These are phyloP conservation scores for Chrysolina americana DNA, from an alignment of 2,888 invertebrate species.

Conservation along the genomic window DNA sequence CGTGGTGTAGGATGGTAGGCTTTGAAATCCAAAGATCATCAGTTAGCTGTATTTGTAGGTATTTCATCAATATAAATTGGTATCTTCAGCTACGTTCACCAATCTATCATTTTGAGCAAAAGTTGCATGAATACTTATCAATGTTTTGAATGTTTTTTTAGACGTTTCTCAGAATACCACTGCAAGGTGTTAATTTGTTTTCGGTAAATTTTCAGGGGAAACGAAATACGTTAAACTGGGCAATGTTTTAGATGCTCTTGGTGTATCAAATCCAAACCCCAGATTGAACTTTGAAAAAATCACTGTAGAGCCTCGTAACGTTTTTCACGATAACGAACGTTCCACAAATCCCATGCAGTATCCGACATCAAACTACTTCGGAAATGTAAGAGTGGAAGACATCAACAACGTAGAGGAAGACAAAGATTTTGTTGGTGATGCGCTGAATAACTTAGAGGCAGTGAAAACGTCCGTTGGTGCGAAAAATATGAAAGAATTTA, in stretches of 20 bases:
- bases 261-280: conserved; percentile 62
- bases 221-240: conserved; percentile 60
- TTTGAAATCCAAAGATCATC: too few species aligned
- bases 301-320: conserved; percentile 1
- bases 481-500: conserved; percentile 53
- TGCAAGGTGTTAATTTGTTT: too few species aligned
- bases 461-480: conserved; percentile 49
- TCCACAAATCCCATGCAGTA: not conserved
- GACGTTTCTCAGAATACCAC: too few species aligned
- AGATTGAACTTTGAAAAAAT: conserved; percentile 26
- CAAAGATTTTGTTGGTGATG: conserved; percentile 29
- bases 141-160: too few species aligned
- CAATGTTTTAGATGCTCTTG: conserved; percentile 64
- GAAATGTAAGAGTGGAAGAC: conserved; percentile 37
- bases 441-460: conserved; percentile 46
- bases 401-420: conserved; percentile 28
- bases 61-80: too few species aligned
- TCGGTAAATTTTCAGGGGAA: conserved; percentile 35
- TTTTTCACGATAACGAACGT: not conserved
- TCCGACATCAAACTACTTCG: conserved; percentile 10
- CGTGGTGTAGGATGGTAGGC: too few species aligned
- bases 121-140: too few species aligned
- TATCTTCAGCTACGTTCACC: too few species aligned
- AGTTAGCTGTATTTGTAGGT: too few species aligned
- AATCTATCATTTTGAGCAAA: too few species aligned